Base-by-base conservation (phyloP, 2,888 invertebrate genomes). In the Chalcis sispes region DNA sequence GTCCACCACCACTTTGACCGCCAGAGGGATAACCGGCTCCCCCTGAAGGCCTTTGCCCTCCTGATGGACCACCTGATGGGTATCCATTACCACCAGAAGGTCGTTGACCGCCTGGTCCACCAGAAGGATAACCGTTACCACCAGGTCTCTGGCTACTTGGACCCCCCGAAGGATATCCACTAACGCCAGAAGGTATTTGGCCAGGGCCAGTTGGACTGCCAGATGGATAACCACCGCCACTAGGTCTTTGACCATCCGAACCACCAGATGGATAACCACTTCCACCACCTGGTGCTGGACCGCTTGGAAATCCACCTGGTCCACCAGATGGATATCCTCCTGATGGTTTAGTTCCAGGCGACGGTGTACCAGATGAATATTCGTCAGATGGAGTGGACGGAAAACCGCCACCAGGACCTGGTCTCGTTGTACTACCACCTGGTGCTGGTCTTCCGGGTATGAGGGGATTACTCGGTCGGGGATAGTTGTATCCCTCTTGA, bases 401-500 rank as follows among this genome's bases (percentile, higher is more conserved):
- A 25, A 79, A 80, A 36, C 82, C 81, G 75, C 77, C 78, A 2
- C 40, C 20, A 65, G 79, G 75, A 10, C 82, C 85, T 13, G 85
- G 84, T 75, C 82, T 80, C 2, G 82, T 71, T 27, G 81, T 79
- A 23, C 72, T 69, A 7, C 80, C 82, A 54, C 84, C 81, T 32
- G 81, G 80, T 64, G 79, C 74, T 25, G 82, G 81, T 75, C 79
- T 77, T 15, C 89, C 89, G 46, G 87, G 83, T 69, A 84, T 86
- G 80, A 94, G 91, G 0, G 92, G 92, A 81, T 92, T 91, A 64
- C 91, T 90, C 7, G 95, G 95, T 77, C 92, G 91, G 79, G 93
- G 93, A 89, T 95, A 95, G 79, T 92, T 92, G 85, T 95, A 95
- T 23, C 95, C 95, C 84, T 91, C 92, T 90, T 95, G 94, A 69